Percentiles rank a stretch among this genome's conserved stretches.
Evolutionary conservation across 2,888 invertebrate species (phyloP).

Genomic region (Hypomecis atomaria): DNA sequence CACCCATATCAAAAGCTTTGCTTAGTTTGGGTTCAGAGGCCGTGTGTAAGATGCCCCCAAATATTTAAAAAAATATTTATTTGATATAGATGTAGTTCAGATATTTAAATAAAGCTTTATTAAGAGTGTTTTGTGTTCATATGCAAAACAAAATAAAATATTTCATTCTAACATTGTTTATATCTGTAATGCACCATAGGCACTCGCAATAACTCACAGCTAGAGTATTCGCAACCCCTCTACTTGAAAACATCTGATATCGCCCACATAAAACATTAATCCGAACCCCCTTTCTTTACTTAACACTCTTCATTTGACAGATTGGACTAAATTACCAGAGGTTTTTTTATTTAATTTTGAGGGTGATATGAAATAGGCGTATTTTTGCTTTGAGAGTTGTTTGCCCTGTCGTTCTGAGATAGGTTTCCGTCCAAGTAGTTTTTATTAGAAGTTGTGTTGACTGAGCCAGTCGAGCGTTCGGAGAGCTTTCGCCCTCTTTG

Average conservation of each 20-base stretch:
- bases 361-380: slow-evolving; percentile 71
- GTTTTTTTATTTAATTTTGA: slow-evolving; percentile 82
- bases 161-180: slow-evolving; percentile 1
- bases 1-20: too few relatives aligned
- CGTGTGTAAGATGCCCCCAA: too few relatives aligned
- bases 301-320: slow-evolving; percentile 84
- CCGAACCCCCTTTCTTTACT: slow-evolving; percentile 78
- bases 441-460: slow-evolving; percentile 79
- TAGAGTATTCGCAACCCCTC: slow-evolving; percentile 51
- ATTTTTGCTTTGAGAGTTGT: slow-evolving; percentile 62
- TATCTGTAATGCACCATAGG: slow-evolving; percentile 6
- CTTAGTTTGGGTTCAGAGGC: too few relatives aligned
- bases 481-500: slow-evolving; percentile 59
- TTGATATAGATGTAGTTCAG: too few relatives aligned
- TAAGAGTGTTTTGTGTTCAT: too few relatives aligned
- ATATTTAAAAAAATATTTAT: too few relatives aligned
- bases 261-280: slow-evolving; percentile 74
- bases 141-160: too few relatives aligned
- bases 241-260: slow-evolving; percentile 65
- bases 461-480: slow-evolving; percentile 64
- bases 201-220: slow-evolving; percentile 43
- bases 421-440: slow-evolving; percentile 74
- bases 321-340: slow-evolving; percentile 80
- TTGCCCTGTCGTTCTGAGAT: slow-evolving; percentile 63
- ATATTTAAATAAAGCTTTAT: too few relatives aligned